A percentile compares a stretch with the other conserved stretches of the same genome.
Evolutionary conservation across 2,797 vertebrate genomes (phyloP).

Genomic region (Vespertilio murinus): DNA sequence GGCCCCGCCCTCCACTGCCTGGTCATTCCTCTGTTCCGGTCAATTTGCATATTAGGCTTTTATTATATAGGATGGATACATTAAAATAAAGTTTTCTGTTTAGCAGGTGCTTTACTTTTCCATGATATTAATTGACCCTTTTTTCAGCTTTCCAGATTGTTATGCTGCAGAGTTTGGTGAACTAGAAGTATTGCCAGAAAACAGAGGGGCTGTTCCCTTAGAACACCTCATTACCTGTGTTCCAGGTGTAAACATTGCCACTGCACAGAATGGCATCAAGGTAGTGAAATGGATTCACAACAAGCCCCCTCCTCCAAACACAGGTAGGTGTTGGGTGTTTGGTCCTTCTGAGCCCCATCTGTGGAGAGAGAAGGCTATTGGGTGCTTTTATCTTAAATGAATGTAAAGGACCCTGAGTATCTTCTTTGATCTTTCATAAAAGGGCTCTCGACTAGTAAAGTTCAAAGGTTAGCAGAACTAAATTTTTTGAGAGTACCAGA

Average conservation of each 20-base stretch:
- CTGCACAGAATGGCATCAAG: slow-evolving; percentile 96
- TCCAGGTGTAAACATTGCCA: slow-evolving; percentile 94
- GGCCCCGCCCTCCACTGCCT: too few species aligned
- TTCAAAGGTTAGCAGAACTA: not conserved
- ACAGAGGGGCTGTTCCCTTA: slow-evolving; percentile 91
- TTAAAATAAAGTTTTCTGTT: not conserved
- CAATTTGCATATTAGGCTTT: too few species aligned
- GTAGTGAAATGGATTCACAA: slow-evolving; percentile 99
- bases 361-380: not conserved
- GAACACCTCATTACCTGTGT: slow-evolving; percentile 97
- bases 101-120: not conserved
- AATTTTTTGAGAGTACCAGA: not conserved
- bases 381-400: not conserved
- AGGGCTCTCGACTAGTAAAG: not conserved
- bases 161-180: slow-evolving; percentile 92
- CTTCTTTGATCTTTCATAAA: not conserved
- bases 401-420: not conserved
- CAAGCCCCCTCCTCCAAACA: slow-evolving; percentile 92
- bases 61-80: not conserved
- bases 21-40: too few species aligned
- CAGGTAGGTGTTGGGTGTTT: slow-evolving; percentile 83
- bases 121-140: not conserved
- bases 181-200: slow-evolving; percentile 88
- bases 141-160: slow-evolving; percentile 93
- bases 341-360: not conserved